Evolutionary conservation across 2,797 vertebrate genomes (phyloP), one percentile per base, ranked within the genome.

Genomic region (Paratrypauchen microcephalus): DNA sequence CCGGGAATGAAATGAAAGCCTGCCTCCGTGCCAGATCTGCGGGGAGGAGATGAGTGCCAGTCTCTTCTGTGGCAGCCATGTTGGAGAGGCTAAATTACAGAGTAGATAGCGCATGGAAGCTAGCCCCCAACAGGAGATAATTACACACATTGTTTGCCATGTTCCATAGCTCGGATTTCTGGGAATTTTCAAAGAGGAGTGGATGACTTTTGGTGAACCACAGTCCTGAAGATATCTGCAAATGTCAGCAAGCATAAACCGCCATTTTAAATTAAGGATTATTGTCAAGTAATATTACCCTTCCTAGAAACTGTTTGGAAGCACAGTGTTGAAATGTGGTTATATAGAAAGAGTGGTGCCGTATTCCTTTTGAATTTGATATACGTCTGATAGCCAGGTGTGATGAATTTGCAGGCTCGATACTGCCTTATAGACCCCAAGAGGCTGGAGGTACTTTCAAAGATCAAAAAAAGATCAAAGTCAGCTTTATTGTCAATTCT

Each of bases 31-130:
- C 82, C 84, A 82, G 82, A 73, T 69, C 78, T 19, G 79, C 2
- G 68, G 74, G 77, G 83, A 77, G 74, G 75, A 85, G 74, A 84
- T 74, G 82, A 82, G 79, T 80, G 79, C 73, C 82, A 71, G 60
- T 78, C 77, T 85, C 81, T 85, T 86, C 73, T 64, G 76, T 66
- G 88, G 89, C 88, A 87, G 81, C 78, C 83, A 76, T 80, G 78
- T 87, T 83, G 62, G 75, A 73, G 70, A 76, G 63, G 81, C 81
- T 86, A 90, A 83, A 88, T 87, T 69, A 79, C 56, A 75, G 66
- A 77, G 77, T 71, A 68, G 60, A 81, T 77, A 65, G 72, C 69
- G 74, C 3, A 1, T 36, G 60, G 80, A 88, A 86, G 87, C 69
- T 79, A 70, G 73, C 77, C 76, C 73, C 72, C 72, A 76, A 69